phyloP scores from a whole-genome alignment of 2,113 vertebrate genomes.

The Rutilus rutilus region DNA sequence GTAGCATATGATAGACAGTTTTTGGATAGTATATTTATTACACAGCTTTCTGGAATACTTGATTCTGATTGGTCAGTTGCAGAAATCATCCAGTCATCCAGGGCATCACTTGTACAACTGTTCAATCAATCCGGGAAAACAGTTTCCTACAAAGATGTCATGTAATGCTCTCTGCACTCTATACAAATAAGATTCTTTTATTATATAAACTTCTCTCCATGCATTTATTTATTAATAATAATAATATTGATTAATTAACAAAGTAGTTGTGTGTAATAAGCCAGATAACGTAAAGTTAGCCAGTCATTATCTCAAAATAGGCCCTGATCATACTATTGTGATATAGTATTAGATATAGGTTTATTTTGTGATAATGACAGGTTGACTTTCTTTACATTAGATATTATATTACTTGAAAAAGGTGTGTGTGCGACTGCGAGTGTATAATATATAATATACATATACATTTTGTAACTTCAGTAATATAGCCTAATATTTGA shows the following conservation, averaged over 20 bases:
- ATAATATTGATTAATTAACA: too few relatives aligned
- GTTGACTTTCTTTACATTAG: too few relatives aligned
- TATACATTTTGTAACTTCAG: neutral
- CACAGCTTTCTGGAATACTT: neutral
- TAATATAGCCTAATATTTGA: neutral
- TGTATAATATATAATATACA: neutral
- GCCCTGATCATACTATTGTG: too few relatives aligned
- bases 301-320: too few relatives aligned
- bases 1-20: neutral
- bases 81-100: neutral
- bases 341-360: too few relatives aligned
- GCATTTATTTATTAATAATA: neutral
- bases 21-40: neutral
- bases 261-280: too few relatives aligned
- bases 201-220: neutral
- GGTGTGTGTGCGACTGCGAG: neutral
- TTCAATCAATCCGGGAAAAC: neutral
- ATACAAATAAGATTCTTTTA: neutral
- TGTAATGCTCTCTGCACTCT: neutral
- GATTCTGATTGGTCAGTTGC: neutral
- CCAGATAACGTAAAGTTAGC: too few relatives aligned
- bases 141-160: neutral
- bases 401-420: too few relatives aligned
- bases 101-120: neutral
- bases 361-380: too few relatives aligned